A percentile compares a stretch with the other conserved stretches of the same genome.
Evolutionary conservation across 2,888 invertebrate genomes (phyloP).

Genomic region (Clistopyga incitator): DNA sequence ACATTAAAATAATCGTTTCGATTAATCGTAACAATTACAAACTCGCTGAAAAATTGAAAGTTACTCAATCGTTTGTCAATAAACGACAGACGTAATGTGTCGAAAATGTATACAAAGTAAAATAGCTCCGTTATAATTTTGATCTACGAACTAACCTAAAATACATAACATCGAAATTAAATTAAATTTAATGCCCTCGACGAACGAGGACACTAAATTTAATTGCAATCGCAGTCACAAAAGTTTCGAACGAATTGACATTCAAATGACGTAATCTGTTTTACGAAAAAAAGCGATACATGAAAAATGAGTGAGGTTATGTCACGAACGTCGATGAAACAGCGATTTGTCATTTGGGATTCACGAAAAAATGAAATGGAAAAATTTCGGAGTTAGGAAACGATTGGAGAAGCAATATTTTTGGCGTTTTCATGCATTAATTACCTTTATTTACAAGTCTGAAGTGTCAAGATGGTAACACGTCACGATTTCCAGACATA

Average conservation of each 20-base stretch:
- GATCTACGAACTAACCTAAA: constrained; percentile 45
- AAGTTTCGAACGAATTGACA: constrained; percentile 20
- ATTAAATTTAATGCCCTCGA: no score
- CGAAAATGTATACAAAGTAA: neutral
- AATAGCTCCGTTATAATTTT: neutral
- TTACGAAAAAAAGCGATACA: constrained; percentile 32
- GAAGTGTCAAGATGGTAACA: constrained; percentile 80
- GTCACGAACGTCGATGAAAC: constrained; percentile 6
- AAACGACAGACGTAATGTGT: neutral
- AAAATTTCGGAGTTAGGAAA: neutral
- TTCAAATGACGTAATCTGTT: constrained; percentile 60
- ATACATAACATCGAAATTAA: neutral
- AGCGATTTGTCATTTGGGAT: neutral
- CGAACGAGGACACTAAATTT: neutral
- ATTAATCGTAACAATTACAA: neutral
- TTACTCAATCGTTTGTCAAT: neutral
- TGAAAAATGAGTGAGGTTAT: constrained; percentile 60
- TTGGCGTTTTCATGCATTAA: neutral
- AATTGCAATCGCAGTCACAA: constrained; percentile 4
- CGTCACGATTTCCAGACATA: constrained; percentile 79
- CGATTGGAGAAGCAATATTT: neutral
- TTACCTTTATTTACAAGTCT: constrained; percentile 76
- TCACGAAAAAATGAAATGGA: neutral
- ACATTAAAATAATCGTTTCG: neutral
- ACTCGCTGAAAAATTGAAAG: neutral